phyloP scores from a whole-genome alignment of 2,113 vertebrate genomes.

The Atherinomorus stipes region DNA sequence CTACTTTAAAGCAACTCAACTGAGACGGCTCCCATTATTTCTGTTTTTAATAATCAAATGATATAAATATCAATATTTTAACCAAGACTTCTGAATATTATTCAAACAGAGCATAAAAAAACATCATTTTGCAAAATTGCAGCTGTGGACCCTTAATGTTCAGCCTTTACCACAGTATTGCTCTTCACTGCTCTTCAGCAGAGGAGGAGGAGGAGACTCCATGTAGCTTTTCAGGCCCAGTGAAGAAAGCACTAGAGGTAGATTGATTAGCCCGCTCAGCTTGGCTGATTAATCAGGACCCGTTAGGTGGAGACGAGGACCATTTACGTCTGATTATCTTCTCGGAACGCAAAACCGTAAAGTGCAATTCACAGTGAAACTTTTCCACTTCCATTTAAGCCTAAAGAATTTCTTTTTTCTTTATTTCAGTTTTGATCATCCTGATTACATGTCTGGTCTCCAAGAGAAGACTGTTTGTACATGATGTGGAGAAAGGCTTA shows the following conservation, averaged over 20 bases:
- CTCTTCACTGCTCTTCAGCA: slow-evolving; percentile 28
- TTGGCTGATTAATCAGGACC: slow-evolving; percentile 77
- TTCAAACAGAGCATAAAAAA: slow-evolving; percentile 23
- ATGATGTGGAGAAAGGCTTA: background rate
- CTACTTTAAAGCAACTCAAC: background rate
- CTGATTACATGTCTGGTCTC: slow-evolving; percentile 20
- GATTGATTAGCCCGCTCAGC: slow-evolving; percentile 75
- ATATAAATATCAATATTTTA: background rate
- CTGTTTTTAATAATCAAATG: background rate
- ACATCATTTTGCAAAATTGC: slow-evolving; percentile 5
- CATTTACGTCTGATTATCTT: slow-evolving; percentile 78
- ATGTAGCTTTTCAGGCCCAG: slow-evolving; percentile 49
- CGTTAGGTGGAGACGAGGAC: slow-evolving; percentile 66
- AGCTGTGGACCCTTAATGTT: background rate
- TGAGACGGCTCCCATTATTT: background rate
- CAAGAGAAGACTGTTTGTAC: background rate
- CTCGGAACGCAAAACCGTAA: slow-evolving; percentile 54
- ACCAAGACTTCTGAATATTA: background rate
- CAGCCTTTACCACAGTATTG: slow-evolving; percentile 23
- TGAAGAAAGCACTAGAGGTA: slow-evolving; percentile 59
- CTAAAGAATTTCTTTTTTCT: slow-evolving; percentile 23
- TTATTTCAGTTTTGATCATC: slow-evolving; percentile 33
- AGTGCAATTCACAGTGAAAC: slow-evolving; percentile 53
- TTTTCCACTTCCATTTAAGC: slow-evolving; percentile 50
- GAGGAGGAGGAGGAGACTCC: slow-evolving; percentile 36